Evolutionary conservation across 1,140 invertebrate genomes (phyloP).

Genomic region (Varroa destructor): DNA sequence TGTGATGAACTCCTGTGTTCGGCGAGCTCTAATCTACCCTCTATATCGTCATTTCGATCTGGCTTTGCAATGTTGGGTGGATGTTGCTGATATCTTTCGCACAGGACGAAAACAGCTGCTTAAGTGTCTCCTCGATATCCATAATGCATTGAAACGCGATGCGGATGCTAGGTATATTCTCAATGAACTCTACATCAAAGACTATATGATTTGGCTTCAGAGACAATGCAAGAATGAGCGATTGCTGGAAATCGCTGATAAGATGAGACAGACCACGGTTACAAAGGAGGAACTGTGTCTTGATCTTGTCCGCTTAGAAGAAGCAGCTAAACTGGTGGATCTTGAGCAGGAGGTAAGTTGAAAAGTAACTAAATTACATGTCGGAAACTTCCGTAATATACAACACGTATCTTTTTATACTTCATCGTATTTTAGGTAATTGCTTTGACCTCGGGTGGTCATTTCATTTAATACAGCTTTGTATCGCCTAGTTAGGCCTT

Average conservation of each 20-base stretch:
- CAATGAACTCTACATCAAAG: neutral
- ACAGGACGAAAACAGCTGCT: neutral
- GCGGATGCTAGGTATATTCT: neutral
- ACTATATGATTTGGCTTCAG: slow-evolving; percentile 16
- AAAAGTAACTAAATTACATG: no score
- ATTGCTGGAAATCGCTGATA: slow-evolving; percentile 4
- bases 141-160: neutral
- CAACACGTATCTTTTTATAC: no score
- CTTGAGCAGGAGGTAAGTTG: no score
- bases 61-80: neutral
- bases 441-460: no score
- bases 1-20: slow-evolving; percentile 9
- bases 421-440: no score
- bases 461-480: no score
- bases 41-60: neutral
- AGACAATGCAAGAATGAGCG: neutral
- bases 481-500: no score
- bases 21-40: slow-evolving; percentile 1
- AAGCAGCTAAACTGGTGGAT: no score
- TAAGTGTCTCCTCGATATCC: neutral
- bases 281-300: neutral
- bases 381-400: no score
- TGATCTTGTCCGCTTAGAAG: neutral
- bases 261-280: neutral
- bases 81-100: neutral